Evolutionary conservation across 2,113 vertebrate species (phyloP).

Genomic region (Oreochromis tanganicae): DNA sequence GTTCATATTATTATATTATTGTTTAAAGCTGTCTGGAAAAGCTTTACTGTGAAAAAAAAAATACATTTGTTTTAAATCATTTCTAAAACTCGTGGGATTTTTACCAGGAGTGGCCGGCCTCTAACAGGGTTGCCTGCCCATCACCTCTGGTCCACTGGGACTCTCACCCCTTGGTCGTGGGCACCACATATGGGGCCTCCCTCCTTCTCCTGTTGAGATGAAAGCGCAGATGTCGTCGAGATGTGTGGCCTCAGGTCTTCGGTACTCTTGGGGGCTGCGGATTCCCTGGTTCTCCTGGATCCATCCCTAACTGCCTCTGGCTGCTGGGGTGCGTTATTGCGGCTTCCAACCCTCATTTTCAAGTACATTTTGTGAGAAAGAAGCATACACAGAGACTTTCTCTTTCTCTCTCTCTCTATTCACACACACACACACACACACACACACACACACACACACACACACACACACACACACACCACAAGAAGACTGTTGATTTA

Average conservation of each 20-base stretch:
- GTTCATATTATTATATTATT: neutral
- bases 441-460: neutral
- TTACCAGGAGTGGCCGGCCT: neutral
- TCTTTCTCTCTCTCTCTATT: accelerated
- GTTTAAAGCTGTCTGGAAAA: neutral
- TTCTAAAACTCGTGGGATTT: neutral
- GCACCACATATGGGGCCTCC: neutral
- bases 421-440: neutral
- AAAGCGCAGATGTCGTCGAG: neutral
- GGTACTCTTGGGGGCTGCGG: neutral
- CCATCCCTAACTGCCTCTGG: neutral
- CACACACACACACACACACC: neutral
- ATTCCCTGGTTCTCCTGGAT: neutral
- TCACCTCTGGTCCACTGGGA: neutral
- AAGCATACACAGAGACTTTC: neutral
- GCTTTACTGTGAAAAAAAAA: neutral
- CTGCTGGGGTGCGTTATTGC: neutral
- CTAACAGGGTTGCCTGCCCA: neutral
- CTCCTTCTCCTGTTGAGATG: neutral
- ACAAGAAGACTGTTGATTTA: neutral
- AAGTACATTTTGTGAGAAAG: neutral
- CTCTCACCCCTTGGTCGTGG: neutral
- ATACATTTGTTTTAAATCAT: neutral
- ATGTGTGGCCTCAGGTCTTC: neutral
- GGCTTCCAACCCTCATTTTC: neutral